Percentiles rank a stretch among this genome's conserved stretches.
These are phyloP conservation scores for Rhopalosiphum padi DNA, from an alignment of 1,140 invertebrate species.

Conservation along the genomic window DNA sequence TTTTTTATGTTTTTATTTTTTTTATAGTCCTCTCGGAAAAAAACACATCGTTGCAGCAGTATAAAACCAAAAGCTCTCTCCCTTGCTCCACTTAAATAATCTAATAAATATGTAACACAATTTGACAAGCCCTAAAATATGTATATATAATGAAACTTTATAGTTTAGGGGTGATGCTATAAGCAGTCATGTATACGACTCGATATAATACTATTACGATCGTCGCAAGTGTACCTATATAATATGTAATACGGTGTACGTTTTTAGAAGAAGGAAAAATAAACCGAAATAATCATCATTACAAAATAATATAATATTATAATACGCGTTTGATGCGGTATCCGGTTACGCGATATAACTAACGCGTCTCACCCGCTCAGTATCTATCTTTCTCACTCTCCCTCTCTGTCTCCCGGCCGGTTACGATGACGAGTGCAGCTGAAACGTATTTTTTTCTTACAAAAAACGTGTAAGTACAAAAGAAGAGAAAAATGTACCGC, in stretches of 20 bases:
- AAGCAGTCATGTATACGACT: neutral
- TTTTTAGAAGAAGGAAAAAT: neutral
- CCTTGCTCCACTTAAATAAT: neutral
- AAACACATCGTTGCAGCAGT: neutral
- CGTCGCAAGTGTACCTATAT: neutral
- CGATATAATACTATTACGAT: neutral
- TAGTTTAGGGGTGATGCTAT: slow-evolving; percentile 1
- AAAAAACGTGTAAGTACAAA: slow-evolving; percentile 30
- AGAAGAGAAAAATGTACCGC: slow-evolving; percentile 33
- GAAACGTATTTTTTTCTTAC: slow-evolving; percentile 50
- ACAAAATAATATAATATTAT: neutral
- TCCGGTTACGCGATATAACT: slow-evolving; percentile 26
- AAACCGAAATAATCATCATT: slow-evolving; percentile 23
- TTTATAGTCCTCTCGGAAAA: neutral
- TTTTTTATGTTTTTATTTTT: neutral
- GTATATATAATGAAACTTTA: slow-evolving; percentile 18
- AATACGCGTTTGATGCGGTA: slow-evolving; percentile 4
- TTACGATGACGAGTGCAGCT: slow-evolving; percentile 35
- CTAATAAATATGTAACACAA: slow-evolving; percentile 6
- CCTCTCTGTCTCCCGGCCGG: neutral
- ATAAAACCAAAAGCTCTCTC: neutral
- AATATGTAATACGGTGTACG: neutral
- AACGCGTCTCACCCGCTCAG: neutral
- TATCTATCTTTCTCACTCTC: neutral
- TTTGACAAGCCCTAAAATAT: slow-evolving; percentile 8